These are phyloP conservation scores for Nomada lathburiana DNA, from an alignment of 2,888 invertebrate genomes.

Conservation along the genomic window DNA sequence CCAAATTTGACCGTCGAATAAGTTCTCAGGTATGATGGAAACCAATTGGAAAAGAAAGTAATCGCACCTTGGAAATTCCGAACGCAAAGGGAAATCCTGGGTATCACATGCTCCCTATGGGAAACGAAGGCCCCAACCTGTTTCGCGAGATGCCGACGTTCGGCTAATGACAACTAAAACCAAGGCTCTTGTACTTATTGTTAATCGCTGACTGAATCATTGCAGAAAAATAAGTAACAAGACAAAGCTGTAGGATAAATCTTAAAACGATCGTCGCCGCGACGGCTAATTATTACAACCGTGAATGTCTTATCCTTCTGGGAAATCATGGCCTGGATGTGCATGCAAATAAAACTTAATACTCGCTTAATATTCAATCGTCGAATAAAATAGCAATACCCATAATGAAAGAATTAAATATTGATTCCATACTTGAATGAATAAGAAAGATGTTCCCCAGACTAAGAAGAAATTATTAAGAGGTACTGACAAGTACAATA, in stretches of 20 bases:
- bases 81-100: not conserved
- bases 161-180: not conserved
- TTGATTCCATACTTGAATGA: too few relatives aligned
- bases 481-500: too few relatives aligned
- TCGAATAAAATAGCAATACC: too few relatives aligned
- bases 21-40: not conserved
- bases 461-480: too few relatives aligned
- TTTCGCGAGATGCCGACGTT: not conserved
- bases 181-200: not conserved
- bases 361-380: too few relatives aligned
- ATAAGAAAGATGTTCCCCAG: too few relatives aligned
- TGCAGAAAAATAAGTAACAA: not conserved
- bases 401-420: too few relatives aligned
- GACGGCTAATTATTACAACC: not conserved
- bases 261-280: not conserved
- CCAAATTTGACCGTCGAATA: not conserved
- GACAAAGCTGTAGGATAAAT: not conserved
- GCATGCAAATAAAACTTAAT: too few relatives aligned
- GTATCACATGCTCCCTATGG: too few relatives aligned
- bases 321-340: too few relatives aligned
- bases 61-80: conserved; percentile 4
- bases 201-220: not conserved
- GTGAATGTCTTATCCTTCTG: not conserved
- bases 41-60: not conserved
- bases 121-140: not conserved